Percentiles rank a stretch among this genome's conserved stretches.
These are phyloP conservation scores for Rhynchophorus ferrugineus DNA, from an alignment of 1,140 invertebrate genomes.

Conservation along the genomic window DNA sequence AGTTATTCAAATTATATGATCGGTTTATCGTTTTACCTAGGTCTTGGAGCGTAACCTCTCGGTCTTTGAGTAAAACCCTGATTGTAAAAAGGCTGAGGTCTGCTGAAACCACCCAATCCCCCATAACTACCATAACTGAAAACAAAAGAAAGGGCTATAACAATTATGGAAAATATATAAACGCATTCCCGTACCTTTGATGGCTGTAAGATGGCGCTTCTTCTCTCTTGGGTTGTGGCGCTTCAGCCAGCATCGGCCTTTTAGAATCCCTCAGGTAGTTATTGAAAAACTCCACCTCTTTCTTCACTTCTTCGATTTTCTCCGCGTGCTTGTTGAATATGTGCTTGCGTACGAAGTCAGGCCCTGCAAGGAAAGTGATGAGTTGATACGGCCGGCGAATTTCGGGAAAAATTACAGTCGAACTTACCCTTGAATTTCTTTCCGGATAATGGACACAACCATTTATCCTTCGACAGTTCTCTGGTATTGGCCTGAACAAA, in stretches of 20 bases:
- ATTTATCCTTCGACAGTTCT: conserved; percentile 94
- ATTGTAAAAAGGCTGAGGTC: conserved; percentile 43
- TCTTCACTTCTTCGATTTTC: conserved; percentile 93
- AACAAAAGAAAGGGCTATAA: background rate
- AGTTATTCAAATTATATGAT: too few species aligned
- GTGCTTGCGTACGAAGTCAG: conserved; percentile 98
- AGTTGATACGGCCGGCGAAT: too few species aligned
- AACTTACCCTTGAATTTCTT: conserved; percentile 98
- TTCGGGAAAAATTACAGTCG: too few species aligned
- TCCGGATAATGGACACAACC: conserved; percentile 95
- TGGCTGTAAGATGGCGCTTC: conserved; percentile 45
- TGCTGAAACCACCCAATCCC: conserved; percentile 27
- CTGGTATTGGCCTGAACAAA: conserved; percentile 91
- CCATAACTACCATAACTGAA: conserved; percentile 2
- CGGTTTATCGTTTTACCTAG: conserved; percentile 30
- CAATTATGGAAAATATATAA: conserved; percentile 16
- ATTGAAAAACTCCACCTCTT: conserved; percentile 96
- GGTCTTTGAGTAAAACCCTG: conserved; percentile 35
- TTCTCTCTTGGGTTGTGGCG: conserved; percentile 50
- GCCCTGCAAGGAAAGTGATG: too few species aligned
- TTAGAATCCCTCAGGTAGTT: conserved; percentile 95
- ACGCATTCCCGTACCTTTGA: conserved; percentile 45
- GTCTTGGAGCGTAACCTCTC: conserved; percentile 33
- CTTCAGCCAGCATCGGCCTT: conserved; percentile 86
- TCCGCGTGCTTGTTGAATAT: conserved; percentile 96